These are phyloP conservation scores for Drosophila mettleri DNA, from an alignment of 2,888 invertebrate genomes.

Conservation along the genomic window DNA sequence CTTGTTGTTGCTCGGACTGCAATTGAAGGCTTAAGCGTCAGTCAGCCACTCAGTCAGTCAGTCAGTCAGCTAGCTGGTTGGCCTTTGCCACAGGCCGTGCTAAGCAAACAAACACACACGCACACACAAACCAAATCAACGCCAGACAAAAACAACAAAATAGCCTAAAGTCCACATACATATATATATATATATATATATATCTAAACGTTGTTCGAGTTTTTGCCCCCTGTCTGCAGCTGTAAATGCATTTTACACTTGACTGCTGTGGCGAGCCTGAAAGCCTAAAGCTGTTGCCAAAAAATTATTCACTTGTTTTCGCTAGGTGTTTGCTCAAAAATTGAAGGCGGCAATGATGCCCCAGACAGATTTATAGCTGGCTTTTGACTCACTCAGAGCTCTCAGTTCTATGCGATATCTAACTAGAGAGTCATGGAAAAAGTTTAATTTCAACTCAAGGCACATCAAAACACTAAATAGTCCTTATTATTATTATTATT, in stretches of 20 bases:
- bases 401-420: too few relatives aligned
- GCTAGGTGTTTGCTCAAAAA: conserved; percentile 21
- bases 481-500: conserved; percentile 18
- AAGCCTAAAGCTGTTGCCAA: conserved; percentile 41
- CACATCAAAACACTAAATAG: conserved; percentile 20
- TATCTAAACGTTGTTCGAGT: conserved; percentile 10
- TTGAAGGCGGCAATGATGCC: background rate
- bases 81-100: conserved; percentile 24
- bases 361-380: background rate
- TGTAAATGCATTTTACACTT: conserved; percentile 56
- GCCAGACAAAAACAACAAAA: conserved; percentile 57
- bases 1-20: conserved; percentile 60
- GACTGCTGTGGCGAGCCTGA: conserved; percentile 32
- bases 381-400: background rate
- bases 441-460: background rate
- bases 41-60: conserved; percentile 46
- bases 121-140: conserved; percentile 32
- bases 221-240: conserved; percentile 19
- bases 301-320: conserved; percentile 33
- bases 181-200: too few relatives aligned
- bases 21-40: conserved; percentile 77
- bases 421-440: too few relatives aligned
- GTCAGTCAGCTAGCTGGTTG: conserved; percentile 50
- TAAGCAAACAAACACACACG: conserved; percentile 44
- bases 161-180: conserved; percentile 28